Base-by-base conservation (phyloP, 2,888 invertebrate species). In the Drosophila aldrichi region DNA sequence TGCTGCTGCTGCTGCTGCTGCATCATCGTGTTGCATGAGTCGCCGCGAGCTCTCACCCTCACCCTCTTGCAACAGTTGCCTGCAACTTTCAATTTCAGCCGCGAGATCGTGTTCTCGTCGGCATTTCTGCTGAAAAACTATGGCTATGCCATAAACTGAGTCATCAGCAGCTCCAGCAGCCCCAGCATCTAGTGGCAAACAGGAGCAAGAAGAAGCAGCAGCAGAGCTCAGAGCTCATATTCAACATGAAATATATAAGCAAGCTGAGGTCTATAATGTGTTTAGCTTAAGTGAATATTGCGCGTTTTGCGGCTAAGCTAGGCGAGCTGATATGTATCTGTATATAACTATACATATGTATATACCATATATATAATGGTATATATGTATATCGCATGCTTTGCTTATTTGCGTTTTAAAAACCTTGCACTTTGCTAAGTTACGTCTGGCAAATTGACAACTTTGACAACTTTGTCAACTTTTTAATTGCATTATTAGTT, bases 401-500 rank as follows among this genome's bases (percentile, higher is more conserved):
- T 48, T 8, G 73, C 76, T 77, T 65, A 83, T 86, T 82, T 82
- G 82, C 84, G 84, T 86, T 81, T 83, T 81, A 70, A 79, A 77
- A 61, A 77, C 84, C 70, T 79, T 74, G 81, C 82, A 80, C 80
- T 84, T 34, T 68, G 82, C 61, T 61, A 70, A 86, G 69, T 73
- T 76, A 61, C 70, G 48, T 29, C 67, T 74, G 66, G 67, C 81
- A 85, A 70, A 38, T 54, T 54, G 54, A 54, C 54, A 54, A 54
- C 54, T 54, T 76, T 79, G 87, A 81, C 87, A 81, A 83, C 77
- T 74, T 81, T 83, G 82, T 79, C 77, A 79, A 79, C 70, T 67
- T 78, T 80, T 83, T 83, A 87, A 83, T 87, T 79, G 80, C 83
- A 83, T 83, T 84, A 87, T 84, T 84, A 81, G 84, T 84, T 83